phyloP scores from a whole-genome alignment of 2,888 invertebrate genomes.

The Gandaritis pyraliata region DNA sequence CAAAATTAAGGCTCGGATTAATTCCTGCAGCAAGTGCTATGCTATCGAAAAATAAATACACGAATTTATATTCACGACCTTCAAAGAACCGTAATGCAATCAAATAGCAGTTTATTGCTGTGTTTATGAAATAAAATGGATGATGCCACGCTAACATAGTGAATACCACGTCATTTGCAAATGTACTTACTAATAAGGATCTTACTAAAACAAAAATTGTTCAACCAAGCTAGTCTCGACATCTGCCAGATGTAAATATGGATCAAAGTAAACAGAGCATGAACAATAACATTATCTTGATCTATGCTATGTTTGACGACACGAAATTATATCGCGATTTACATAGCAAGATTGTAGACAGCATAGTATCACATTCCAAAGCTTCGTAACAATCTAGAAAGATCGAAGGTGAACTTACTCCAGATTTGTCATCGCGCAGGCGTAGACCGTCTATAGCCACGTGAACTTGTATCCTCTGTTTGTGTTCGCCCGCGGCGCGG shows the following conservation, averaged over 20 bases:
- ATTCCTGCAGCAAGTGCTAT: neutral
- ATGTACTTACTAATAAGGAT: conserved; percentile 5
- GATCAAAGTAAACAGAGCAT: neutral
- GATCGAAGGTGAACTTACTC: conserved; percentile 83
- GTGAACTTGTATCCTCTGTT: conserved; percentile 97
- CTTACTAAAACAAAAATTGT: neutral
- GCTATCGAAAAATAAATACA: neutral
- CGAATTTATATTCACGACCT: neutral
- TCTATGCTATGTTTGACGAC: conserved; percentile 4
- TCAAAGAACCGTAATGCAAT: neutral
- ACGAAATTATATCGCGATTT: conserved; percentile 4
- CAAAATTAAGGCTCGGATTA: neutral
- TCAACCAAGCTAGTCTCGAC: neutral
- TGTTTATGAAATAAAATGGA: conserved; percentile 1
- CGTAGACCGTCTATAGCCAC: conserved; percentile 98
- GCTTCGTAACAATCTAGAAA: neutral
- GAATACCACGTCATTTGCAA: neutral
- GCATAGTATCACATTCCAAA: neutral
- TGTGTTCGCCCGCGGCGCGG: conserved; percentile 98
- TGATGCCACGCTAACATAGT: neutral
- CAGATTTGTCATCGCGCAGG: conserved; percentile 96
- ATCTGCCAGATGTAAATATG: conserved; percentile 6
- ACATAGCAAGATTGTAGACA: neutral
- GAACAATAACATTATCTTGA: conserved; percentile 7
- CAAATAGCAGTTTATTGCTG: no score